These are phyloP conservation scores for Pardalotus punctatus DNA, from an alignment of 2,113 vertebrate species.

Conservation along the genomic window DNA sequence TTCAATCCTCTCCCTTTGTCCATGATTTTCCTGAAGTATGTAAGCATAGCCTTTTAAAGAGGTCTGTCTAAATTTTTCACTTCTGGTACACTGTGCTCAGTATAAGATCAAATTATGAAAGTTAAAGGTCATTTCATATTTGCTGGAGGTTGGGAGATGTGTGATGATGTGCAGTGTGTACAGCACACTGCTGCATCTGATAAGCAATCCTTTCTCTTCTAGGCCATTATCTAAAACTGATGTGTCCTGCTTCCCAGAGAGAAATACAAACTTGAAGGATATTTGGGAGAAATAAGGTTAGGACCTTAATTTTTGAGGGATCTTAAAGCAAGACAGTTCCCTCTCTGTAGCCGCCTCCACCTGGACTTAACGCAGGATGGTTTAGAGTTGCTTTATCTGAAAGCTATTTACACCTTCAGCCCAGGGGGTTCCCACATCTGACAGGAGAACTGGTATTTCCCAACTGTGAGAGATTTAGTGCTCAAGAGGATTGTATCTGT, in stretches of 20 bases:
- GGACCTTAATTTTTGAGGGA: constrained; percentile 39
- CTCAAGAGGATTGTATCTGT: not conserved
- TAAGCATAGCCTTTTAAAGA: not conserved
- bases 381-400: not conserved
- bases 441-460: not conserved
- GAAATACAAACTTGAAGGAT: constrained; percentile 29
- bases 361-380: not conserved
- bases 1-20: not conserved
- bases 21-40: not conserved
- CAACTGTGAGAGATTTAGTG: not conserved
- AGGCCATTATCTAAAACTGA: constrained; percentile 13
- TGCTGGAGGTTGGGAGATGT: not conserved
- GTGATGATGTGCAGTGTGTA: not conserved
- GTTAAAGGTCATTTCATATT: not conserved
- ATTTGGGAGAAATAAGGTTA: constrained; percentile 20
- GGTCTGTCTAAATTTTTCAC: not conserved
- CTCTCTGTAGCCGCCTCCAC: not conserved
- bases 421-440: not conserved
- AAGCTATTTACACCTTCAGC: not conserved
- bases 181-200: not conserved
- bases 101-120: not conserved
- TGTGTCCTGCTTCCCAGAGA: constrained; percentile 27
- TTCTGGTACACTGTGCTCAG: not conserved
- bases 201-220: not conserved
- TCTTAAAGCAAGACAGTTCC: not conserved